These are phyloP conservation scores for Arbacia lixula DNA, from an alignment of 53 echinoderm and acorn worm species.

Conservation along the genomic window DNA sequence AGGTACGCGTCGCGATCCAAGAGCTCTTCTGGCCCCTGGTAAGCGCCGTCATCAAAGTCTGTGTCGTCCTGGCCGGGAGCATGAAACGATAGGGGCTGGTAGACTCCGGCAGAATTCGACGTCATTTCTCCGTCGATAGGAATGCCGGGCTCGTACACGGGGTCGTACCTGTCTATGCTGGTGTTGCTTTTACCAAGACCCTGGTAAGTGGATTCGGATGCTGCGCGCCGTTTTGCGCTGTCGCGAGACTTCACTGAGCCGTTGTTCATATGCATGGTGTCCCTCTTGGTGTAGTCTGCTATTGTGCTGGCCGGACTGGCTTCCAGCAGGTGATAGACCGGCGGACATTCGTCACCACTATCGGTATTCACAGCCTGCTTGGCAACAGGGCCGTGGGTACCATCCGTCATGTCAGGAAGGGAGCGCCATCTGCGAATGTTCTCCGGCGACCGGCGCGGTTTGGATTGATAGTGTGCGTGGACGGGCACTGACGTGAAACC, in stretches of 20 bases:
- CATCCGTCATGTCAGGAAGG: conserved; percentile 45
- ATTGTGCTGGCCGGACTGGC: conserved; percentile 28
- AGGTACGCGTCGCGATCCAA: conserved; percentile 38
- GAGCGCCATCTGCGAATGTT: conserved; percentile 44
- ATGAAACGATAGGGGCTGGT: conserved; percentile 7
- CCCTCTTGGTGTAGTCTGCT: background rate
- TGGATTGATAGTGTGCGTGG: conserved; percentile 29
- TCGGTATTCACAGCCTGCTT: background rate
- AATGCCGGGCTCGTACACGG: conserved; percentile 10
- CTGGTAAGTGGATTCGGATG: conserved; percentile 15
- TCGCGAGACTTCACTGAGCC: background rate
- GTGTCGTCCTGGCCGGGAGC: conserved; percentile 8
- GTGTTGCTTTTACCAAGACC: background rate
- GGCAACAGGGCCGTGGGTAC: background rate
- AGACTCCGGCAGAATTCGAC: background rate
- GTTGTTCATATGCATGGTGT: background rate
- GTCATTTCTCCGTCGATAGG: background rate
- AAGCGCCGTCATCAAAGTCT: conserved; percentile 7
- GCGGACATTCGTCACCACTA: background rate
- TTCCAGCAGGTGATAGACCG: conserved; percentile 33
- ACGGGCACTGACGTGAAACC: conserved; percentile 38
- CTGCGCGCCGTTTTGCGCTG: conserved; percentile 16
- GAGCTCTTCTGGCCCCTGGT: background rate
- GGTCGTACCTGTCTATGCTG: conserved; percentile 27
- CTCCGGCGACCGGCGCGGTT: conserved; percentile 12